phyloP scores from a whole-genome alignment of 2,113 vertebrate species.

The Sprattus sprattus region DNA sequence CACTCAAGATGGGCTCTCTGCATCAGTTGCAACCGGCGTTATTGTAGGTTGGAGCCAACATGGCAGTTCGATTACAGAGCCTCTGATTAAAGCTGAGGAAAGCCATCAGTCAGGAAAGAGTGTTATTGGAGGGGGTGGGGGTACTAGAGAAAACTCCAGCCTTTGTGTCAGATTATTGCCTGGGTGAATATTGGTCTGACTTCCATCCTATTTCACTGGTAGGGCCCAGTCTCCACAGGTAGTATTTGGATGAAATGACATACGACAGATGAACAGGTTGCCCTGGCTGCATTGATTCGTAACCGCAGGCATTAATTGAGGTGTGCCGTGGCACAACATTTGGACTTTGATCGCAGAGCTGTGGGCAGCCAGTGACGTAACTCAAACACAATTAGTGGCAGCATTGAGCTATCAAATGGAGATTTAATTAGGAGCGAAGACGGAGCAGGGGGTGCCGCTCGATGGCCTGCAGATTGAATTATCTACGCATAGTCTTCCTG shows the following conservation, averaged over 20 bases:
- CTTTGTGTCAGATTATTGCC: neutral
- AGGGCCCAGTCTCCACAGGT: neutral
- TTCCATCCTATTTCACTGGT: conserved; percentile 1
- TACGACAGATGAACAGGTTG: conserved; percentile 56
- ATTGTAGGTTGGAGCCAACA: neutral
- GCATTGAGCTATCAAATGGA: conserved; percentile 73
- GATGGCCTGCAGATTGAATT: conserved; percentile 75
- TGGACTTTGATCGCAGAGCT: conserved; percentile 56
- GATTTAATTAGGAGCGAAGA: conserved; percentile 78
- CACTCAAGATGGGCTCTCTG: conserved; percentile 22
- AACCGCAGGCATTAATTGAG: conserved; percentile 78
- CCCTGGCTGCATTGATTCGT: conserved; percentile 71
- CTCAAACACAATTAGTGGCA: conserved; percentile 69
- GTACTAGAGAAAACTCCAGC: neutral
- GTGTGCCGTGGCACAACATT: conserved; percentile 68
- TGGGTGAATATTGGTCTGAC: neutral
- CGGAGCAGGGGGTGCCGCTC: conserved; percentile 60
- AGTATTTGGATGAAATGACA: neutral
- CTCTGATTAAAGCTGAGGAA: neutral
- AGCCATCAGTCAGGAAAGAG: neutral
- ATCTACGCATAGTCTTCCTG: conserved; percentile 62
- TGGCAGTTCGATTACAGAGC: conserved; percentile 12
- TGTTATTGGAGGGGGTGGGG: neutral
- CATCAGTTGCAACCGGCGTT: conserved; percentile 14
- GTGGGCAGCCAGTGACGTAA: conserved; percentile 58